Base-by-base conservation (phyloP, 2,113 vertebrate genomes). In the Chloebia gouldiae region DNA sequence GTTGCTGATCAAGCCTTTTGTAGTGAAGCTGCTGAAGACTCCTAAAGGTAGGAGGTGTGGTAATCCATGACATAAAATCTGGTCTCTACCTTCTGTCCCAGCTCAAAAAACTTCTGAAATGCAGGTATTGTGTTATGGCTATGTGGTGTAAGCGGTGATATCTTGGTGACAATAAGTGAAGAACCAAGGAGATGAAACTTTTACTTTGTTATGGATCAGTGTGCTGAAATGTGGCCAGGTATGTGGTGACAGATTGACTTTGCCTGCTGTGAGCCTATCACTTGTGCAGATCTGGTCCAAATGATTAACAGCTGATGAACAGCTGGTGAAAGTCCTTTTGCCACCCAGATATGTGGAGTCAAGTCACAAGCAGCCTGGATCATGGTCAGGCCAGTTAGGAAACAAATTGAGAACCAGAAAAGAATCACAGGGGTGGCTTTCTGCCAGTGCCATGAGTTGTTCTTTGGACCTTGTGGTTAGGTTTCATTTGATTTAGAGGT, bases 81-180 rank as follows among this genome's bases (percentile, higher is more conserved):
- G 45, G 35, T 20, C 33, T 31, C 10, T 70, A 35, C 30, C 27
- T 35, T 70, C 39, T 64, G 30, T 76, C 24, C 35, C 37, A 66
- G 19, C 54, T 78, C 24, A 13, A 31, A 44, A 69, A 66, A 25
- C 39, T 66, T 54, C 31, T 73, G 57, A 77, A 79, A 25, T 82
- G 40, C 13, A 18, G 17, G 3, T 69, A 18, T 42, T 80, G 10
- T 54, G 33, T 0, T 1, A 42, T 54, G 35, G 28, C 17, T 70
- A 1, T 0, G 3, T 71, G 13, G 5, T 49, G 8, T 1, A 6
- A 89, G 24, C 2, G 3, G 7, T 70, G 42, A 35, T 21, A 42
- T 25, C 33, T 30, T 69, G 70, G 30, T 89, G 70, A 59, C 27
- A 30, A 2, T 31, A 60, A 15, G 10, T 44, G 25, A 64, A 75